Evolutionary conservation across 2,888 invertebrate species (phyloP), one percentile per base, ranked within the genome.

Genomic region (Buathra laborator): DNA sequence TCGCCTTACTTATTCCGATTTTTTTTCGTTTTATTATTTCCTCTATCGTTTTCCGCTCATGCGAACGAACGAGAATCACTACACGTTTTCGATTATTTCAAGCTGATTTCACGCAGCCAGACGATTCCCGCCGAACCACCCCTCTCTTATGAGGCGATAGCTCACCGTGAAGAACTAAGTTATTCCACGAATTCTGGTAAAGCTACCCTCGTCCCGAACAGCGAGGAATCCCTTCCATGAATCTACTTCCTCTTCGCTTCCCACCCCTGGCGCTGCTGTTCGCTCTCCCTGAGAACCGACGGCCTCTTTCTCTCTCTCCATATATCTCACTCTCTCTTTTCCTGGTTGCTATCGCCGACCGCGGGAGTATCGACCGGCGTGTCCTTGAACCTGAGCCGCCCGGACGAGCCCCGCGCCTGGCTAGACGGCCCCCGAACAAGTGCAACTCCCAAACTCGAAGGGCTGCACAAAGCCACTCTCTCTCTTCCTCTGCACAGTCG

Each of bases 321-420:
- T 70, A 53, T 81, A 68, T 81, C 75, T 70, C 48, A 75, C 71
- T 74, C 75, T 43, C 80, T 77, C 84, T 84, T 85, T 86, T 85
- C 85, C 81, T 86, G 82, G 84, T 81, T 85, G 53, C 83, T 85
- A 84, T 71, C 86, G 89, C 84, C 89, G 87, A 85, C 75, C 86
- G 89, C 87, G 89, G 88, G 90, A 88, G 90, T 92, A 92, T 92
- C 91, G 91, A 92, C 90, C 91, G 90, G 83, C 82, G 88, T 90
- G 91, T 92, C 91, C 91, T 92, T 92, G 91, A 92, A 92, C 91
- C 91, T 92, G 91, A 89, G 89, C 88, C 83, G 87, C 89, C 89
- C 91, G 87, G 86, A 87, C 88, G 87, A 87, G 88, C 91, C 90
- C 91, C 91, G 88, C 91, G 87, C 82, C 75, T 86, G 91, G 90